Base-by-base conservation (phyloP, 2,797 vertebrate genomes). In the Helostoma temminkii region DNA sequence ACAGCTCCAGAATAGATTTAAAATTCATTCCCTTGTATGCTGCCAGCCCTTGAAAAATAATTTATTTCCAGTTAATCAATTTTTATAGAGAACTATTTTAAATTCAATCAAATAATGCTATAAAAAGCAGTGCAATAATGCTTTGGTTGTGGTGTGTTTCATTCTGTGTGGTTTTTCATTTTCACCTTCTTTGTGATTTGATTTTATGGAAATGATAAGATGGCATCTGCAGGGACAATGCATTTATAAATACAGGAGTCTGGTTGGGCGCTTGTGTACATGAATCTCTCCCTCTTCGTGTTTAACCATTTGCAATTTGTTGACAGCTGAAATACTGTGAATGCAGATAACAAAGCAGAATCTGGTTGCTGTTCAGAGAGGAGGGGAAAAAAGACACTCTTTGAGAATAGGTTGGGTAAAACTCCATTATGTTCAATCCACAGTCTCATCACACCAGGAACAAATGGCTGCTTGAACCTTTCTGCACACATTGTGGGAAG, bases 161-260 rank as follows among this genome's bases (percentile, higher is more conserved):
- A 45, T 76, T 71, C 61, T 52, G 9, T 36, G 45, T 32, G 34
- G 7, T 76, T 67, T 34, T 76, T 42, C 14, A 24, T 71, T 60
- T 66, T 66, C 50, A 21, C 61, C 36, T n/a, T 43, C 28, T 11
- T 37, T 71, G 37, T 66, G 50, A 66, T 80, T 83, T 76, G 53
- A 82, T 83, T 78, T 59, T 70, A 60, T 63, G 66, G 71, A 83
- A 78, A 78, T 79, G 37, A 77, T 62, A 66, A 55, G 41, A 79
- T 61, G 43, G 36, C 54, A 63, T 43, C 61, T 46, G 52, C 54
- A 58, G 54, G 43, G 41, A 80, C 34, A 61, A 62, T 54, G 5
- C 30, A 37, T 69, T 66, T 71, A 36, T 39, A 67, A 52, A 50
- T 52, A 43, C 54, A 56, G 43, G 30, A 59, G 32, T 41, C 49